phyloP scores from a whole-genome alignment of 2,797 vertebrate species.

The Delichon dasypus region DNA sequence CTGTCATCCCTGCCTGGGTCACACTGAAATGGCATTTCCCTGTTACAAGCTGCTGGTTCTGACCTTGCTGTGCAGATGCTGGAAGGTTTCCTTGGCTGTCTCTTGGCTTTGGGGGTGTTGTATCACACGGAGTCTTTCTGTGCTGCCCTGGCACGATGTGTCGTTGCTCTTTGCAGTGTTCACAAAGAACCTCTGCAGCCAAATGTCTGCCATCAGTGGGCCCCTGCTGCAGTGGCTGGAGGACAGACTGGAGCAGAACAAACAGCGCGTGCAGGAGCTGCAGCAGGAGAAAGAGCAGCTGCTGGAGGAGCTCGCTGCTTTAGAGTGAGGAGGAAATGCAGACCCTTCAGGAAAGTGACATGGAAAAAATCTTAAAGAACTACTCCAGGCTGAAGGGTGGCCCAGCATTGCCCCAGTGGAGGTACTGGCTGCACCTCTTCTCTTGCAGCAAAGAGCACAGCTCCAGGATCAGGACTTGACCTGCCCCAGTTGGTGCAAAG shows the following conservation, averaged over 20 bases:
- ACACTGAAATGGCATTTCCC: background rate
- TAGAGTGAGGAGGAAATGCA: slow-evolving; percentile 68
- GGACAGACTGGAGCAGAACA: slow-evolving; percentile 93
- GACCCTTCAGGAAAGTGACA: background rate
- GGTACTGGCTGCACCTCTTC: background rate
- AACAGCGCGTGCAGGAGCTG: slow-evolving; percentile 84
- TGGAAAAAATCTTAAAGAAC: background rate
- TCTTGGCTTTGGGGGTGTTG: background rate
- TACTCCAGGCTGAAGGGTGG: background rate
- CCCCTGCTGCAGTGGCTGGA: slow-evolving; percentile 97
- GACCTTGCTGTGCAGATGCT: background rate
- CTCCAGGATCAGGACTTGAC: background rate
- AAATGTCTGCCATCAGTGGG: slow-evolving; percentile 97
- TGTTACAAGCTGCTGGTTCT: background rate
- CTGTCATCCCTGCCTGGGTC: background rate
- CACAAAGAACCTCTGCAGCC: slow-evolving; percentile 98
- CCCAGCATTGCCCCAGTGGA: background rate
- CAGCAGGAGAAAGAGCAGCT: slow-evolving; percentile 90
- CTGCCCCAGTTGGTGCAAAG: background rate
- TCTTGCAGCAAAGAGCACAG: background rate
- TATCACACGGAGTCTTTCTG: background rate
- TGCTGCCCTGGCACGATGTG: background rate
- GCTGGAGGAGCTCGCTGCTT: slow-evolving; percentile 82
- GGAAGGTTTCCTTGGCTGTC: background rate
- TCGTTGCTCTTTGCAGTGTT: slow-evolving; percentile 80